These are phyloP conservation scores for Folsomia candida DNA, from an alignment of 2,888 invertebrate genomes.

Conservation along the genomic window DNA sequence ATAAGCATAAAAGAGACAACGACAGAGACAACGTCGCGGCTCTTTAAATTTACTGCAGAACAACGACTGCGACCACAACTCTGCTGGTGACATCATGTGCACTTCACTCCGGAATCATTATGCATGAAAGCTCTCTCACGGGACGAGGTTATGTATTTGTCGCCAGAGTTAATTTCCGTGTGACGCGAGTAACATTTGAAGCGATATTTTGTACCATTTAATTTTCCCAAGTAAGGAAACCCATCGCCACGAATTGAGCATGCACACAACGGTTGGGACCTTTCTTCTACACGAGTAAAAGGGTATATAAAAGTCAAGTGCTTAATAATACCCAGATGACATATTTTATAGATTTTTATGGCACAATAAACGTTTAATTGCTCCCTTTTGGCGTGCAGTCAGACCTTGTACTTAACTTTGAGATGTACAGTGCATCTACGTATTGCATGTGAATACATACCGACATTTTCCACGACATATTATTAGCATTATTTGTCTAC, in stretches of 20 bases:
- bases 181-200: not conserved
- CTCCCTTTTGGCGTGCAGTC: not conserved
- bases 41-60: no score
- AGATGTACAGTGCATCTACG: not conserved
- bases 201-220: not conserved
- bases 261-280: no score
- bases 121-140: no score
- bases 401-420: no score
- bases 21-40: no score
- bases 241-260: not conserved
- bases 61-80: no score
- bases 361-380: not conserved
- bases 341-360: not conserved
- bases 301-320: not conserved
- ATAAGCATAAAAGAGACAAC: no score
- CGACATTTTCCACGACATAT: not conserved
- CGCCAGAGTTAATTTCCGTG: not conserved
- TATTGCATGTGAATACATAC: not conserved
- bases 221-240: not conserved
- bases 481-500: not conserved
- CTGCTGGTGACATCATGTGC: no score
- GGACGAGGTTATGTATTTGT: no score
- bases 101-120: no score
- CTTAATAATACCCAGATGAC: not conserved
- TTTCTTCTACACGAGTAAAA: no score